Percentiles rank a stretch among this genome's conserved stretches.
These are phyloP conservation scores for Psittacula derbiana DNA, from an alignment of 2,797 vertebrate genomes.

Conservation along the genomic window DNA sequence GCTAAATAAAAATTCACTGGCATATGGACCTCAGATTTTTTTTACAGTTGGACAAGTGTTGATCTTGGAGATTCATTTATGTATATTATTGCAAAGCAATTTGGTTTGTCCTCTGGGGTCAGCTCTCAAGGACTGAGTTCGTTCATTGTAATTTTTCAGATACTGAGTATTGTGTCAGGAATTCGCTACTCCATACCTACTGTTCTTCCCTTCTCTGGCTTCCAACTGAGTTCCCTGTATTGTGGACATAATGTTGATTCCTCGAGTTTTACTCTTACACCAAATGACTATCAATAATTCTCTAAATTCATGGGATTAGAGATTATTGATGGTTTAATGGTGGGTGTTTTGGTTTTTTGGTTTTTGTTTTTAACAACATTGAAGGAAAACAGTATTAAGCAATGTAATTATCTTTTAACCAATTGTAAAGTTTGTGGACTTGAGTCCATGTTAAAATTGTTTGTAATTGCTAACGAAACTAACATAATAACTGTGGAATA, in stretches of 20 bases:
- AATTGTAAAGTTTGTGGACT: not conserved
- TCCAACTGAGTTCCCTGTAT: not conserved
- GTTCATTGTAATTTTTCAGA: not conserved
- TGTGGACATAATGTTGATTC: not conserved
- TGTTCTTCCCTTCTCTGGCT: not conserved
- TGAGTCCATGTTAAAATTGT: not conserved
- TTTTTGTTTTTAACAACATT: not conserved
- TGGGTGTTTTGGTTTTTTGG: not conserved
- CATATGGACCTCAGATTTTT: not conserved
- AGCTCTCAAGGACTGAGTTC: not conserved
- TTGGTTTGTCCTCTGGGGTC: not conserved
- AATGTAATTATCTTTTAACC: not conserved
- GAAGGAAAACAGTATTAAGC: not conserved
- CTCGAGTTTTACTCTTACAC: not conserved
- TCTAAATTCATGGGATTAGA: not conserved
- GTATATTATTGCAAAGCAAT: not conserved
- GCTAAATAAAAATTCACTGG: not conserved
- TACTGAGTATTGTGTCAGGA: not conserved
- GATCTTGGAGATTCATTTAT: not conserved
- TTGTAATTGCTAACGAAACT: not conserved
- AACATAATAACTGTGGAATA: not conserved
- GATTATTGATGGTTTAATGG: not conserved
- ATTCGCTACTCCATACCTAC: not conserved
- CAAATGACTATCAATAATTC: not conserved
- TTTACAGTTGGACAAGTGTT: not conserved